Conservation (phyloP, 64 coral and sea anemone species). For the Trachythela sp. region DNA sequence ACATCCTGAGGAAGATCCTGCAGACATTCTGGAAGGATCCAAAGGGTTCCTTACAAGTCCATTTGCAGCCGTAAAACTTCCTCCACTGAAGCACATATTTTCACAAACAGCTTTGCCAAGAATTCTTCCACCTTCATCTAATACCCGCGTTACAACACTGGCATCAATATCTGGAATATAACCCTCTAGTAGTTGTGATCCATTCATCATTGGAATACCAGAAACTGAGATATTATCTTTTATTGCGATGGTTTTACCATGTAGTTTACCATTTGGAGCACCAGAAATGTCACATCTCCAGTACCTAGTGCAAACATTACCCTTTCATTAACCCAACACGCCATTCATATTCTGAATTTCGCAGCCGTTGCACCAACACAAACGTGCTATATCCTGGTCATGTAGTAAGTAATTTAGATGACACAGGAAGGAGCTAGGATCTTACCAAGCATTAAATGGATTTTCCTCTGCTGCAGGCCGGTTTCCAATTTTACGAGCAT, state of each 20-base stretch:
- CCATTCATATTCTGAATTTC: not conserved
- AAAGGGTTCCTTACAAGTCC: conserved; percentile 76
- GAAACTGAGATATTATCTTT: conserved; percentile 50
- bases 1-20: conserved; percentile 73
- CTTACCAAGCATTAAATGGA: conserved; percentile 58
- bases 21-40: conserved; percentile 53
- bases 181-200: conserved; percentile 49
- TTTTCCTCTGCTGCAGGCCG: conserved; percentile 45
- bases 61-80: conserved; percentile 63
- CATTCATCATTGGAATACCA: conserved; percentile 59
- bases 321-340: not conserved
- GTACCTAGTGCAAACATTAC: conserved; percentile 46
- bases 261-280: conserved; percentile 51
- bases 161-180: conserved; percentile 60
- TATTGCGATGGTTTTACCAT: conserved; percentile 47
- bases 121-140: conserved; percentile 79
- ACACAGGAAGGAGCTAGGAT: too few relatives aligned
- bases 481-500: conserved; percentile 50
- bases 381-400: too few relatives aligned
- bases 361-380: too few relatives aligned
- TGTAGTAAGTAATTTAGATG: too few relatives aligned
- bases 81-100: conserved; percentile 56
- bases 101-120: conserved; percentile 76
- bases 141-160: conserved; percentile 54
- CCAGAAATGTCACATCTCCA: conserved; percentile 72